Conservation (phyloP, 64 coral and sea anemone genomes). For the Porites australiensis region DNA sequence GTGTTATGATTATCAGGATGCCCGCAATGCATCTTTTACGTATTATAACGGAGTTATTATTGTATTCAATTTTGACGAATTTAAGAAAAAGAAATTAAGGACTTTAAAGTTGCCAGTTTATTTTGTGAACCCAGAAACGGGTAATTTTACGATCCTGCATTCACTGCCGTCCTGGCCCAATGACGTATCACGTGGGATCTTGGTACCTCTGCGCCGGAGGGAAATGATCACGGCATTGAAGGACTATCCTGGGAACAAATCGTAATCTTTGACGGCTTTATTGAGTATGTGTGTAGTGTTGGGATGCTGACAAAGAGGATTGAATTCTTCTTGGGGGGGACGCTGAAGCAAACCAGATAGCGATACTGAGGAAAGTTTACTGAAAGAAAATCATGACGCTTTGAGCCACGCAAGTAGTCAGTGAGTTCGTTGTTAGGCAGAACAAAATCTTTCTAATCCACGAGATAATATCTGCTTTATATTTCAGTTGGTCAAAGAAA, state of each 20-base stretch:
- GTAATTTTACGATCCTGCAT: constrained; percentile 20
- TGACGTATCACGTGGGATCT: neutral
- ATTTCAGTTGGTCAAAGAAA: too few species aligned
- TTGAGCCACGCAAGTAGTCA: too few species aligned
- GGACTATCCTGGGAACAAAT: neutral
- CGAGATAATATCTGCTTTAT: too few species aligned
- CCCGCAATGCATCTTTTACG: neutral
- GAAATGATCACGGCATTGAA: constrained; percentile 35
- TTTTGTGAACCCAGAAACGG: constrained; percentile 13
- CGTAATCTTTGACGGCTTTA: too few species aligned
- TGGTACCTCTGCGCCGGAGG: constrained; percentile 34
- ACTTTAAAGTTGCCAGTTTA: neutral
- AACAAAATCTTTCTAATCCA: too few species aligned
- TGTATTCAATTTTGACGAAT: constrained; percentile 5
- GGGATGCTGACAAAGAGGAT: too few species aligned
- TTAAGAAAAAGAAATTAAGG: neutral
- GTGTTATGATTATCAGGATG: neutral
- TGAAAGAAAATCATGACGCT: too few species aligned
- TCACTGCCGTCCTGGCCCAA: constrained; percentile 8
- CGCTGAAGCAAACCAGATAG: too few species aligned
- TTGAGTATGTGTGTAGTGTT: too few species aligned
- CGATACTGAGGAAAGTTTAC: too few species aligned
- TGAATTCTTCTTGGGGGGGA: too few species aligned
- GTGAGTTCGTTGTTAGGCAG: too few species aligned
- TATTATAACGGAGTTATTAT: neutral